Evolutionary conservation across 2,888 invertebrate genomes (phyloP).

Genomic region (Drosophila meridiana): DNA sequence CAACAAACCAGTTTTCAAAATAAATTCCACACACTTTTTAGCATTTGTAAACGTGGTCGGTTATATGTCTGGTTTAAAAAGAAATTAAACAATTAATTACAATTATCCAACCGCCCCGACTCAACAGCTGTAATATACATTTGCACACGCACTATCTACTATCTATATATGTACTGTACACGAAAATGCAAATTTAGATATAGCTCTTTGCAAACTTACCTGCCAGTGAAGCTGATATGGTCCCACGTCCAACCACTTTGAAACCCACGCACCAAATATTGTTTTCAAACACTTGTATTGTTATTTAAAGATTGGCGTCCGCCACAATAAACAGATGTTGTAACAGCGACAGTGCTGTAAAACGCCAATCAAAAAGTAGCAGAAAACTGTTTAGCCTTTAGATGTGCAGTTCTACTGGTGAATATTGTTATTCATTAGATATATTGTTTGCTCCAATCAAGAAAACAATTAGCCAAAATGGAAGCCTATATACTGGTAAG

Average conservation of each 20-base stretch:
- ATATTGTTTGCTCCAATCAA: background rate
- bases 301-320: constrained; percentile 51
- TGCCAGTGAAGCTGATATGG: constrained; percentile 16
- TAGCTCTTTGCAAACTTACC: constrained; percentile 33
- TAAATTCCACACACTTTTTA: constrained; percentile 39
- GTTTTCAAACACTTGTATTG: constrained; percentile 33
- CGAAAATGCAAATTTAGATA: background rate
- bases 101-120: background rate
- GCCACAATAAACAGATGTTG: constrained; percentile 23
- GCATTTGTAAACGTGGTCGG: constrained; percentile 5
- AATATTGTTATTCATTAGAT: background rate
- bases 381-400: background rate
- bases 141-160: constrained; percentile 15
- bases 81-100: background rate
- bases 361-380: background rate
- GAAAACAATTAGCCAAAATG: no score
- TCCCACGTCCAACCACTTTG: constrained; percentile 37
- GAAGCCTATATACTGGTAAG: no score
- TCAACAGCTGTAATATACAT: constrained; percentile 10
- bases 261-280: constrained; percentile 41
- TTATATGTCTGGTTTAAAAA: background rate
- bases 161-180: background rate
- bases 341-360: constrained; percentile 20
- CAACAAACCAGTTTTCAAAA: constrained; percentile 43
- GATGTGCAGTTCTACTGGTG: background rate